Evolutionary conservation across 2,113 vertebrate species (phyloP), one percentile per base, ranked within the genome.

Genomic region (Bubo blakistoni): DNA sequence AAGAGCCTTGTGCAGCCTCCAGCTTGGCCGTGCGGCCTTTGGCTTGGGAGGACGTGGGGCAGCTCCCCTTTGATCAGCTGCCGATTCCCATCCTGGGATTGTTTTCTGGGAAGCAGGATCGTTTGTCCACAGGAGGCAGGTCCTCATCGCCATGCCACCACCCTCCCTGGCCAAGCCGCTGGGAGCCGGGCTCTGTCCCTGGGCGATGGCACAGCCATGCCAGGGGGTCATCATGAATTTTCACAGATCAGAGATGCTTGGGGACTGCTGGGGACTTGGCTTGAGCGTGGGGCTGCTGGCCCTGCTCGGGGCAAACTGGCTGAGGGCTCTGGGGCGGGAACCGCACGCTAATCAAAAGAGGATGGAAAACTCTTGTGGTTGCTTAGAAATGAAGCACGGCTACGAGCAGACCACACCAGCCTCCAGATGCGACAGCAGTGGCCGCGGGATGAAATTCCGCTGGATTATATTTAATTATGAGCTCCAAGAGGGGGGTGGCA

Each of bases 291-390:
- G 32, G 81, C 87, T 83, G 81, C 32, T 5, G 47, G 80, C 62
- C 76, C 61, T 0, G 21, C 62, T 22, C 1, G 9, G 91, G 74
- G 73, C 54, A 29, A 67, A 49, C 22, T 73, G 67, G 72, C 24
- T 3, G 52, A 34, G 49, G 63, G 58, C 44, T 44, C 30, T 14
- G 86, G 76, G 72, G 63, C 2, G 2, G 92, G 72, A 95, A 58
- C 81, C 14, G 8, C 49, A 11, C 1, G 0, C 55, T 92, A 81
- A 97, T 88, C 29, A 32, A 51, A 90, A 91, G 78, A 67, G 73
- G 70, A 38, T 88, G 92, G 91, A 90, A 94, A 92, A 92, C 34
- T 86, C 91, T 57, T 69, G 94, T 16, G 91, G 92, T 61, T 72
- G 57, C 71, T 80, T 38, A 82, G 92, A 40, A 88, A 92, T 16